Conservation (phyloP, 1,140 invertebrate species). For the Drosophila willistoni region DNA sequence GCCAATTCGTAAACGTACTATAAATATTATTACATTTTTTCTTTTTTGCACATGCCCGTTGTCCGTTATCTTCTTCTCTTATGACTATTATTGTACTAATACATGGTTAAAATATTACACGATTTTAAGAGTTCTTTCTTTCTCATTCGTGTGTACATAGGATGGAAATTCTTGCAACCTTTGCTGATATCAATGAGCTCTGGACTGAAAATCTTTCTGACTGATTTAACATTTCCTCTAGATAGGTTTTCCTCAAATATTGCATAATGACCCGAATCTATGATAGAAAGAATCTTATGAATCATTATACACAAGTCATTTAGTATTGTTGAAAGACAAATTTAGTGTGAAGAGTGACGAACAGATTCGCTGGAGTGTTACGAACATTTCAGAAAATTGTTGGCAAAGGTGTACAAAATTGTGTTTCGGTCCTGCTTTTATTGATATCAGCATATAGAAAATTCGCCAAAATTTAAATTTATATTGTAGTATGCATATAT, state of each 20-base stretch:
- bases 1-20: constrained; percentile 65
- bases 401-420: background rate
- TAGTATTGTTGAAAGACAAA: background rate
- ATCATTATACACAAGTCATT: too few relatives aligned
- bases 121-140: background rate
- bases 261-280: too few relatives aligned
- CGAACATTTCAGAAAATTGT: background rate
- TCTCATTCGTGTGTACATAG: constrained; percentile 10
- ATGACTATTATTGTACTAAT: constrained; percentile 61
- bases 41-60: constrained; percentile 42
- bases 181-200: background rate
- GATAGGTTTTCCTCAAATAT: too few relatives aligned
- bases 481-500: background rate
- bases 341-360: background rate
- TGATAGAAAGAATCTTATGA: too few relatives aligned
- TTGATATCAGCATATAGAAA: constrained; percentile 1
- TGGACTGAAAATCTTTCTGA: background rate
- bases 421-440: background rate
- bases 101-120: constrained; percentile 28
- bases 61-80: constrained; percentile 21
- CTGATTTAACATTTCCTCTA: background rate
- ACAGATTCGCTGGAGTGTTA: background rate
- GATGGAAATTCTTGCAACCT: constrained; percentile 14
- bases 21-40: constrained; percentile 34
- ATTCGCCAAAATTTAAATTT: background rate